Percentiles rank a stretch among this genome's conserved stretches.
Evolutionary conservation across 1,140 invertebrate genomes (phyloP).

Genomic region (Ladona fulva): DNA sequence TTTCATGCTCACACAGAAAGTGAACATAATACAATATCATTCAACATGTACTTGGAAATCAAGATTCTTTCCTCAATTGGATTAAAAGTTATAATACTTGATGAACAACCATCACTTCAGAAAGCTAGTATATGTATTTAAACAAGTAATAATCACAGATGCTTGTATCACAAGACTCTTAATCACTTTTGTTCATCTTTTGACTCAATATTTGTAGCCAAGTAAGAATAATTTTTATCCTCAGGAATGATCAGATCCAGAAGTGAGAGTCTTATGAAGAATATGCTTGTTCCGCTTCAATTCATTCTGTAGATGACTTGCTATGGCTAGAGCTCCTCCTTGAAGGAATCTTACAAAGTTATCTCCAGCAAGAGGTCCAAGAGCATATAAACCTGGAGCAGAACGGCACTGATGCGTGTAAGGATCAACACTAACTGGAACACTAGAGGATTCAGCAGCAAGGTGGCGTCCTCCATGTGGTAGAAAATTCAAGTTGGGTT

Average conservation of each 20-base stretch:
- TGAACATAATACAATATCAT: too few species aligned
- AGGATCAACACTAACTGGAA: constrained; percentile 67
- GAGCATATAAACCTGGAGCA: constrained; percentile 67
- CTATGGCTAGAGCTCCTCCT: constrained; percentile 57
- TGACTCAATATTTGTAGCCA: neutral
- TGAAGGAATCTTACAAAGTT: constrained; percentile 82
- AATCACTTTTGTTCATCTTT: neutral
- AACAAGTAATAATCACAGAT: neutral
- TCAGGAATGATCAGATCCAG: neutral
- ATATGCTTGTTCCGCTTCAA: neutral
- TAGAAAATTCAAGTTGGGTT: constrained; percentile 68
- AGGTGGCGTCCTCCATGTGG: constrained; percentile 41
- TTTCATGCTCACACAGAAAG: too few species aligned
- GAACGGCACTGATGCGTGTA: constrained; percentile 58
- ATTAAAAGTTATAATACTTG: too few species aligned
- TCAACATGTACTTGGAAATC: too few species aligned
- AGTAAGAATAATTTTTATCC: neutral
- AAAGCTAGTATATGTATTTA: neutral
- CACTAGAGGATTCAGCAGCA: constrained; percentile 53
- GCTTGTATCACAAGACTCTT: neutral
- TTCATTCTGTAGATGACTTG: constrained; percentile 32
- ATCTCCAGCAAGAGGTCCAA: constrained; percentile 80
- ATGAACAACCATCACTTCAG: too few species aligned
- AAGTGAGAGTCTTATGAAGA: neutral
- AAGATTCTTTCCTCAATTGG: too few species aligned